Percentiles rank a stretch among this genome's conserved stretches.
These are phyloP conservation scores for human DNA, from an alignment of 2,113 vertebrate genomes.

Conservation along the genomic window DNA sequence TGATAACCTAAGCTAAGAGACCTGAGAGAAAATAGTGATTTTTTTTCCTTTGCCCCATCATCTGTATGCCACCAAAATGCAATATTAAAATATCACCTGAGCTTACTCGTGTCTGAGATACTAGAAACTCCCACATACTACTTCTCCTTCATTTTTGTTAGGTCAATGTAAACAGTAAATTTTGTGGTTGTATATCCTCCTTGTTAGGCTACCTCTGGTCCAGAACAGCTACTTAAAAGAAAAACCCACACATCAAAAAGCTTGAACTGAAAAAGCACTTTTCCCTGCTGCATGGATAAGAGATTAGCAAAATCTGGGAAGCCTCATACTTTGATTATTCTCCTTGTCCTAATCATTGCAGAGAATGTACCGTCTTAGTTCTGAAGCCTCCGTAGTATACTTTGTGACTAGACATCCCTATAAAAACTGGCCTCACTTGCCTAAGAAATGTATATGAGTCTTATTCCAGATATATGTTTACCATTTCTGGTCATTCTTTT, in stretches of 20 bases:
- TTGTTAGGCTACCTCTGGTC: not conserved
- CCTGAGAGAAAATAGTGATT: not conserved
- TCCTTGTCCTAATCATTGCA: not conserved
- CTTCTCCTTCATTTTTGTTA: not conserved
- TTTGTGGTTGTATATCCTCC: not conserved
- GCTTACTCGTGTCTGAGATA: not conserved
- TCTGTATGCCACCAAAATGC: not conserved
- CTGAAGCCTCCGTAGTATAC: not conserved
- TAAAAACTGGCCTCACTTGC: not conserved
- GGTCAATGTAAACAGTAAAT: not conserved
- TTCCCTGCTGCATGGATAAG: not conserved
- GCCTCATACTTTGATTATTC: not conserved
- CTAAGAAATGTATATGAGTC: rapidly evolving
- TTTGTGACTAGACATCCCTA: not conserved
- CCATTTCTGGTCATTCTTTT: not conserved
- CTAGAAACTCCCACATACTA: not conserved
- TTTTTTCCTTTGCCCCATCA: not conserved
- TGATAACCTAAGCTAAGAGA: not conserved
- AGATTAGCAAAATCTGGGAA: not conserved
- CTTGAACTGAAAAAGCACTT: not conserved
- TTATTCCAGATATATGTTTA: not conserved
- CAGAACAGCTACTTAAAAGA: not conserved
- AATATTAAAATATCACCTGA: not conserved
- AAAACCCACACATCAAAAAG: not conserved
- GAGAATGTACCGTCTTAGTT: not conserved